Percentiles rank a stretch among this genome's conserved stretches.
Conservation (phyloP, 2,113 vertebrate species). For the Ailuropoda melanoleuca region DNA sequence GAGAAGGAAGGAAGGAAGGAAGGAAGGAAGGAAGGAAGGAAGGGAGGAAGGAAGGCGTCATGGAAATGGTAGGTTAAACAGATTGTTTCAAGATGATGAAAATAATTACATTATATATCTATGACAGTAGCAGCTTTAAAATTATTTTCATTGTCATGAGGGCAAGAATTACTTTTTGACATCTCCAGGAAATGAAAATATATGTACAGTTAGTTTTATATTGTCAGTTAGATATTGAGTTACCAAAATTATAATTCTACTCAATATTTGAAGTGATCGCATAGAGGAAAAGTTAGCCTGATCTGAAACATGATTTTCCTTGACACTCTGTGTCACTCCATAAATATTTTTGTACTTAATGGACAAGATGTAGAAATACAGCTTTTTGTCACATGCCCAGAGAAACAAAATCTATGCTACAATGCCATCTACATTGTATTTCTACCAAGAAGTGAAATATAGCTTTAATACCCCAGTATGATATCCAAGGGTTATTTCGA, state of each 20-base stretch:
- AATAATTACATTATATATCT: not conserved
- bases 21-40: not conserved
- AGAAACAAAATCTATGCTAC: not conserved
- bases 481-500: not conserved
- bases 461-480: not conserved
- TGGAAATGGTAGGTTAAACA: not conserved
- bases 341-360: not conserved
- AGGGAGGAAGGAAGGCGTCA: not conserved
- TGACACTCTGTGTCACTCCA: not conserved
- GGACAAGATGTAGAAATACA: not conserved
- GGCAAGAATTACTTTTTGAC: not conserved
- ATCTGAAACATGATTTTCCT: not conserved
- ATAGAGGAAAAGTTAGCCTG: not conserved
- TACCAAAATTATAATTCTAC: slow-evolving; percentile 14
- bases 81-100: not conserved
- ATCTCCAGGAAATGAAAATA: not conserved
- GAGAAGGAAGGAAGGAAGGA: not conserved
- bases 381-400: not conserved
- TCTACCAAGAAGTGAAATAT: not conserved
- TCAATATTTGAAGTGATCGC: not conserved
- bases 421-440: not conserved
- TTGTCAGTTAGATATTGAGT: not conserved
- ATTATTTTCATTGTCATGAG: not conserved
- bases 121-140: not conserved
- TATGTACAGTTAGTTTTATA: slow-evolving; percentile 5